phyloP scores from a whole-genome alignment of 1,140 invertebrate species.

The Papilio xuthus region DNA sequence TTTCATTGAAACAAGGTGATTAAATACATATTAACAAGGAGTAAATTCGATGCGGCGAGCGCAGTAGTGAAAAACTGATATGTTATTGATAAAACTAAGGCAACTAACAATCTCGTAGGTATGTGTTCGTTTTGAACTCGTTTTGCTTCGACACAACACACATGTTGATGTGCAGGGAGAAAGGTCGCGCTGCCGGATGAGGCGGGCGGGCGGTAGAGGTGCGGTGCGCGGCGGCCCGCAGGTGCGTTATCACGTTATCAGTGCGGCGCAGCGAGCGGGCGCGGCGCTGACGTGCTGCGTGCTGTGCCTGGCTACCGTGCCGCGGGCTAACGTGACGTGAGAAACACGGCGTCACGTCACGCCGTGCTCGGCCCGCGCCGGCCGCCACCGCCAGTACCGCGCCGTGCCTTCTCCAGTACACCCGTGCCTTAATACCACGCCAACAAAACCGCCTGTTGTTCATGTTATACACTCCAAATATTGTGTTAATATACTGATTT shows the following conservation, averaged over 20 bases:
- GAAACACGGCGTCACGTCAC: conserved; percentile 38
- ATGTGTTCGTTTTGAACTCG: background rate
- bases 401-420: conserved; percentile 55
- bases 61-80: background rate
- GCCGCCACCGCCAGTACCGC: conserved; percentile 51
- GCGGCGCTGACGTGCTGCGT: conserved; percentile 1
- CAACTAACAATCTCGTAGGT: background rate
- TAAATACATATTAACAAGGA: background rate
- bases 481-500: background rate
- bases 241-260: conserved; percentile 34
- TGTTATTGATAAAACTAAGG: background rate
- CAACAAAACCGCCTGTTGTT: background rate
- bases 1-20: background rate
- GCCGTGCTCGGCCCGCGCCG: conserved; percentile 33
- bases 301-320: background rate
- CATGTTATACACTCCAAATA: background rate
- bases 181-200: background rate
- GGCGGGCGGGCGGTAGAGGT: background rate
- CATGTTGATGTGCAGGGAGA: background rate
- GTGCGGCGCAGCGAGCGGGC: background rate
- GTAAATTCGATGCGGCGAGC: background rate
- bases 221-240: background rate
- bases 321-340: conserved; percentile 24
- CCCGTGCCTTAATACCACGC: conserved; percentile 54
- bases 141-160: background rate